Percentiles rank a stretch among this genome's conserved stretches.
These are phyloP conservation scores for Spermophilus dauricus DNA, from an alignment of 2,113 vertebrate genomes.

Conservation along the genomic window DNA sequence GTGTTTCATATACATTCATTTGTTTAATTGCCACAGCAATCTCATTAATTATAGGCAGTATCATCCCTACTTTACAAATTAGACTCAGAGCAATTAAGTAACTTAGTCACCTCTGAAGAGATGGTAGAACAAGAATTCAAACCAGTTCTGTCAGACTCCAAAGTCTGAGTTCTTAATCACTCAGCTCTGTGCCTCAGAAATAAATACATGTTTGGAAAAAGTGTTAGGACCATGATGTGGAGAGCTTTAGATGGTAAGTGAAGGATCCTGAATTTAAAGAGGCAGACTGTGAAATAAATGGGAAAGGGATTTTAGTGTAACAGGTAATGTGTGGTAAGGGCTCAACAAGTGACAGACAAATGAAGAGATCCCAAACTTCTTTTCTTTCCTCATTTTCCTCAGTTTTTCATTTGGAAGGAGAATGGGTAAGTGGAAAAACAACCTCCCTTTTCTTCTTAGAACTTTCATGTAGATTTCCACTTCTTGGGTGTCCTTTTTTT, in stretches of 20 bases:
- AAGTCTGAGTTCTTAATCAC: not conserved
- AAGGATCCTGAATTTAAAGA: slow-evolving; percentile 38
- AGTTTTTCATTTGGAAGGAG: not conserved
- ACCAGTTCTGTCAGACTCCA: not conserved
- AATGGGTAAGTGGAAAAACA: not conserved
- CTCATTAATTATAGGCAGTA: slow-evolving; percentile 19
- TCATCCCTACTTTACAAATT: slow-evolving; percentile 7
- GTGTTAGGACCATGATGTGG: not conserved
- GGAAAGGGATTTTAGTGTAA: not conserved
- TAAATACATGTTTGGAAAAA: slow-evolving; percentile 4
- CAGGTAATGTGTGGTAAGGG: not conserved
- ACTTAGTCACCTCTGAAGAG: slow-evolving; percentile 8
- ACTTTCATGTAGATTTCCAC: not conserved
- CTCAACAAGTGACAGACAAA: not conserved
- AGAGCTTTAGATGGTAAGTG: not conserved
- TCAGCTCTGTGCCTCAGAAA: slow-evolving; percentile 26
- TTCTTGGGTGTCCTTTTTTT: not conserved
- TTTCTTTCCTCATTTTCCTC: slow-evolving; percentile 20
- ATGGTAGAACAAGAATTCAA: slow-evolving; percentile 18
- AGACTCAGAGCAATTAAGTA: slow-evolving; percentile 30
- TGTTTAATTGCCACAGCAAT: not conserved
- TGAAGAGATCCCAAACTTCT: not conserved
- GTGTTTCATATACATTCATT: not conserved
- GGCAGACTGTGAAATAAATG: slow-evolving; percentile 11
- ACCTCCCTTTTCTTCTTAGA: not conserved